Evolutionary conservation across 2,888 invertebrate species (phyloP), one percentile per base, ranked within the genome.

Genomic region (Theodoxus fluviatilis): DNA sequence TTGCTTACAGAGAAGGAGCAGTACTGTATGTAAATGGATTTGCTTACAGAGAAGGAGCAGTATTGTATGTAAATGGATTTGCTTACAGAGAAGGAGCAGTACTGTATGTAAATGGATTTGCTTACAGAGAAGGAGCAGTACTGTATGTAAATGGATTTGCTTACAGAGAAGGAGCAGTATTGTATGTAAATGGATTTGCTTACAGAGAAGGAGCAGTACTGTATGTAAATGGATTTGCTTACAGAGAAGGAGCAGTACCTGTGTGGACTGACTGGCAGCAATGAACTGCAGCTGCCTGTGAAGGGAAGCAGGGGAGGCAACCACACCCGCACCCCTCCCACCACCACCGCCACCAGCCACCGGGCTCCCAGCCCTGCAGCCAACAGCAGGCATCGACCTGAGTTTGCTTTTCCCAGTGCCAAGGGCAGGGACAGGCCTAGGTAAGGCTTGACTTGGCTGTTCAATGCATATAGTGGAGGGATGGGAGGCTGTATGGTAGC

Each of bases 201-300:
- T 67, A n/a, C 28, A 52, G 33, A 3, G 25, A 18, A 15, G 15
- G 52, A 22, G 33, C 25, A 43, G 43, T 7, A 12, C 9, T 43
- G 9, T 12, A 18, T 18, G 9, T 12, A 43, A 12, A 12, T 43
- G 43, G 15, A 7, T 12, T 12, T 43, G 65, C 22, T 70, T 72
- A n/a, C 77, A 86, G 85, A 84, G 59, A 85, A 84, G 71, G 83
- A 83, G 47, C 69, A 73, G 6, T 86, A 83, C 72, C 70, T 86
- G 72, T 74, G 77, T 31, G 75, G 78, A 35, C 84, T 84, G 49
- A 76, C 77, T 67, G 86, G 85, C 15, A 83, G 83, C 70, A 85
- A 84, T 75, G 85, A 86, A 68, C 75, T 84, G 7, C 84, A 85
- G 69, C 81, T 84, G 37, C 80, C 82, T 22, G 76, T 84, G 49